phyloP scores from a whole-genome alignment of 2,888 invertebrate genomes.

The Psococerastis gibbosa region DNA sequence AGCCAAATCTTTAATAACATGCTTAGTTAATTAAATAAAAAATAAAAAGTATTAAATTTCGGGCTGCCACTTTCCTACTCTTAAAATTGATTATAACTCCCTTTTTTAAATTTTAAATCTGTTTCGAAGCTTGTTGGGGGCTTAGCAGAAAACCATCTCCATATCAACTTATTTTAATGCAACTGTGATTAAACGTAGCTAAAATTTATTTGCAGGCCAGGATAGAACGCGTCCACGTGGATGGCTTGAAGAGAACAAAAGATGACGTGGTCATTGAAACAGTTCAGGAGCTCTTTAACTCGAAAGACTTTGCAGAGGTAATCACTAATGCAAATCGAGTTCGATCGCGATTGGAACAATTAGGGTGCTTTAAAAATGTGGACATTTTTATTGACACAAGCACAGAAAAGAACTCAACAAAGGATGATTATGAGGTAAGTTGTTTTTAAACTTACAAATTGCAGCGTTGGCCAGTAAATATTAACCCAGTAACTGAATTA shows the following conservation, averaged over 20 bases:
- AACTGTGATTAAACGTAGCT: background rate
- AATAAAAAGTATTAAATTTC: too few species aligned
- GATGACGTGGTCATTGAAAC: conserved; percentile 69
- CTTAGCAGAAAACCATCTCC: too few species aligned
- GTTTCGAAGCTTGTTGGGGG: too few species aligned
- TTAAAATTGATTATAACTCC: too few species aligned
- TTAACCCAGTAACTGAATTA: too few species aligned
- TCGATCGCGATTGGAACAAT: conserved; percentile 51
- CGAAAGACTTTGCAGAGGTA: conserved; percentile 72
- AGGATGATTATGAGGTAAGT: conserved; percentile 57
- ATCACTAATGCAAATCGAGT: conserved; percentile 35
- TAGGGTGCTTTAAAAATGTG: conserved; percentile 80
- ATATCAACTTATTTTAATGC: too few species aligned
- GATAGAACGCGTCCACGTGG: conserved; percentile 70
- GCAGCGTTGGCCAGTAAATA: too few species aligned
- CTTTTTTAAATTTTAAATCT: too few species aligned
- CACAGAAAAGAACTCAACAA: conserved; percentile 51
- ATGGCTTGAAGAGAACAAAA: conserved; percentile 70
- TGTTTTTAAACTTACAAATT: conserved; percentile 8
- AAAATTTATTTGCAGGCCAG: conserved; percentile 36
- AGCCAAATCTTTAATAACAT: too few species aligned
- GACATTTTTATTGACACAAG: conserved; percentile 76
- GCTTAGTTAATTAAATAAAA: too few species aligned
- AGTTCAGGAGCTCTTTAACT: conserved; percentile 64
- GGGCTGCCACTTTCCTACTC: too few species aligned